Evolutionary conservation across 1,140 invertebrate genomes (phyloP), one percentile per base, ranked within the genome.

Genomic region (Augochlora pura): DNA sequence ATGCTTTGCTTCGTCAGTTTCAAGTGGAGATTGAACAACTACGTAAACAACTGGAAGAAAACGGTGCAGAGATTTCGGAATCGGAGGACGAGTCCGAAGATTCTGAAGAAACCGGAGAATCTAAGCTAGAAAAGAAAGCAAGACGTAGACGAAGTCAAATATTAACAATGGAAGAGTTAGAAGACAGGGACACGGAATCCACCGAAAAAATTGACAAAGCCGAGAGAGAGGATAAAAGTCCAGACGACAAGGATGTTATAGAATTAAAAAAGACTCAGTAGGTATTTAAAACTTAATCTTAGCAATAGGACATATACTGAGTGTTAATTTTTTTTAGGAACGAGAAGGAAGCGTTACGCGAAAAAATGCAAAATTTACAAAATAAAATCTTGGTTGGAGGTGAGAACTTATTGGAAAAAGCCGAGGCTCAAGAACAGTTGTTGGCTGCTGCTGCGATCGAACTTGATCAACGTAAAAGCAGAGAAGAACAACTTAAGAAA

Each of bases 371-470:
- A 81, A 96, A 96, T 27, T 95, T 99, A 65, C 98, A 99, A 91
- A 98, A 97, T 75, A 98, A 99, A 91, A 98, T 99, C 69, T 95
- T 99, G 27, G 97, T 99, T 12, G 99, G 99, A 1, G 99, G 99
- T 10, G 99, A 99, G 93, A 99, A 99, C 94, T 94, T 99, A 12
- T 94, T 99, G 74, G 98, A 99, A 91, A 99, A 99, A 91, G 98
- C 98, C 0, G 98, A 99, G 92, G 95, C 97, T 12, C 98, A 99
- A 89, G 97, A 99, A 84, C 94, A 96, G 76, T 93, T 99, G 32
- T 93, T 99, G 21, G 97, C 98, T 86, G 97, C 97, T 78, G 97
- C 98, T 4, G 96, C 97, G n/a, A 94, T 95, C 46, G 98, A 99
- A 91, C 93, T 99, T 63, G 97, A 99, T 87, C 95, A 96, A 84